Percentiles rank a stretch among this genome's conserved stretches.
Conservation (phyloP, 2,888 invertebrate species). For the Eupithecia insigniata region DNA sequence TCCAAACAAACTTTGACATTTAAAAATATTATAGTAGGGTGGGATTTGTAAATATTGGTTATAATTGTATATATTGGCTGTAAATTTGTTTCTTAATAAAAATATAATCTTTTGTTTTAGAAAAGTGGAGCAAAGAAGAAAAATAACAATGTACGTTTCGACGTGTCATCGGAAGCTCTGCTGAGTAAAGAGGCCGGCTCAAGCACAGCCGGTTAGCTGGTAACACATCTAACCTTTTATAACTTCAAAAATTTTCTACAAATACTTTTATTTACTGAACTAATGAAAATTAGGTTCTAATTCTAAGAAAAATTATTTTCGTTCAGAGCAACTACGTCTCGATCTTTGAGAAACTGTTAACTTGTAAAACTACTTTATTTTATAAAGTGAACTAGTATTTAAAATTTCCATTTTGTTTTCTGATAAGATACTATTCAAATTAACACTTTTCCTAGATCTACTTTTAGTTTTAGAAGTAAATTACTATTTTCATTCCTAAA, state of each 20-base stretch:
- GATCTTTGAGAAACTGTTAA: background rate
- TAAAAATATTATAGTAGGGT: too few relatives aligned
- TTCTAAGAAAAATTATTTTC: slow-evolving; percentile 25
- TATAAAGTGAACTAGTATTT: slow-evolving; percentile 1
- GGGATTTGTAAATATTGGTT: background rate
- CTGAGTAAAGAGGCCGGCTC: slow-evolving; percentile 65
- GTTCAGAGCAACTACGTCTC: background rate
- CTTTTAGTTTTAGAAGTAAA: slow-evolving; percentile 16
- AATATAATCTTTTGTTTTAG: slow-evolving; percentile 48
- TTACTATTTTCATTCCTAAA: slow-evolving; percentile 32
- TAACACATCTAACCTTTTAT: slow-evolving; percentile 3
- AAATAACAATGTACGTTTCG: slow-evolving; percentile 70
- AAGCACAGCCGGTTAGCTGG: slow-evolving; percentile 58
- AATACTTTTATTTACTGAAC: slow-evolving; percentile 31
- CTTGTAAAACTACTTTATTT: background rate
- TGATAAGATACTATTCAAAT: background rate
- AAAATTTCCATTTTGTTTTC: slow-evolving; percentile 10
- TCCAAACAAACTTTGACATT: too few relatives aligned
- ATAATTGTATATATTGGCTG: background rate
- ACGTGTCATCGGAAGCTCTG: slow-evolving; percentile 74
- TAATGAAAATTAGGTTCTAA: slow-evolving; percentile 33
- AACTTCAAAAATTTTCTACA: slow-evolving; percentile 11
- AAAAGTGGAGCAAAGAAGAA: slow-evolving; percentile 73
- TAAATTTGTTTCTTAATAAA: background rate
- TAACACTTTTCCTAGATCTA: slow-evolving; percentile 8